A percentile compares a stretch with the other conserved stretches of the same genome.
Conservation (phyloP, 2,888 invertebrate species). For the Podotricha telesiphe region DNA sequence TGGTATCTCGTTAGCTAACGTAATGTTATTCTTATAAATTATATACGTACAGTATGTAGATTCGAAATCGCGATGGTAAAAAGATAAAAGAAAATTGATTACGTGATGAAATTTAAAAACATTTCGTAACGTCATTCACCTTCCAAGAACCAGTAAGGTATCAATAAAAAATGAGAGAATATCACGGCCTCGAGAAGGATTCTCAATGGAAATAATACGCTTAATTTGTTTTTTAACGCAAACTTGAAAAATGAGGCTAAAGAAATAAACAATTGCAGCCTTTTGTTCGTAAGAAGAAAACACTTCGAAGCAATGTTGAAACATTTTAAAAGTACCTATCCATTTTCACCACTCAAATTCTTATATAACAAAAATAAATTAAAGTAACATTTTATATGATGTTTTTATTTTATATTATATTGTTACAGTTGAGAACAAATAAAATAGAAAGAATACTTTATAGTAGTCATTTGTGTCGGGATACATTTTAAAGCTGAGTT, state of each 20-base stretch:
- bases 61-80: background rate
- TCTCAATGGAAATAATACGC: constrained; percentile 60
- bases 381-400: background rate
- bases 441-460: background rate
- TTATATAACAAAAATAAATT: constrained; percentile 8
- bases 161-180: constrained; percentile 27
- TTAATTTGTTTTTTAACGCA: constrained; percentile 64
- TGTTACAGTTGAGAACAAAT: too few species aligned
- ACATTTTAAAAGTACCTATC: constrained; percentile 33
- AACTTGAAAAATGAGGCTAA: constrained; percentile 64
- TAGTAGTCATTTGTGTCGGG: background rate
- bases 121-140: constrained; percentile 9
- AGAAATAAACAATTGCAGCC: constrained; percentile 60
- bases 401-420: too few species aligned
- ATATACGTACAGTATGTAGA: too few species aligned
- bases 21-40: too few species aligned
- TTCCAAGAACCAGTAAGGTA: constrained; percentile 3
- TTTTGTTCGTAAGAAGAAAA: constrained; percentile 48
- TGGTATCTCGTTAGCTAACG: too few species aligned
- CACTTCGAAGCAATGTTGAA: constrained; percentile 31
- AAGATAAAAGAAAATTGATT: constrained; percentile 6
- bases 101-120: background rate
- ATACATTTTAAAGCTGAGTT: background rate
- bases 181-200: constrained; percentile 52
- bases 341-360: constrained; percentile 24